Evolutionary conservation across 1,140 invertebrate genomes (phyloP).

Genomic region (Tetragnatha versicolor): DNA sequence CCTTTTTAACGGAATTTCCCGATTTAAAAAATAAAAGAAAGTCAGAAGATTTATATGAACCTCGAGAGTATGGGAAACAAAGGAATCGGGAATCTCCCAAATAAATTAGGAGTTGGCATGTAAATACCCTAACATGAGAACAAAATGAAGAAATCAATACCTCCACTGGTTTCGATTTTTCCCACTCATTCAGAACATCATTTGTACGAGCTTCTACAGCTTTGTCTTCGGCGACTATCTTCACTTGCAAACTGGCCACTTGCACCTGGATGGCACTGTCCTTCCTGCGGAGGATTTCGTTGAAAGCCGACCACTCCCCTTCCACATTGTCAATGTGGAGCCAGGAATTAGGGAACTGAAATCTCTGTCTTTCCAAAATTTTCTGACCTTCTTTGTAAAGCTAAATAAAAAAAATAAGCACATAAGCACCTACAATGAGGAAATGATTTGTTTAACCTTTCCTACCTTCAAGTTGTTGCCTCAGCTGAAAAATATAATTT

Average conservation of each 20-base stretch:
- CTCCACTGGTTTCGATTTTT: slow-evolving; percentile 94
- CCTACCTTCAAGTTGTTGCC: slow-evolving; percentile 89
- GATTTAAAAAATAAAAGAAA: too few relatives aligned
- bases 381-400: slow-evolving; percentile 88
- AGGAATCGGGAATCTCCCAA: too few relatives aligned
- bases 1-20: too few relatives aligned
- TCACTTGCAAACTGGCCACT: slow-evolving; percentile 95
- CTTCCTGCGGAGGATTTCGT: slow-evolving; percentile 98
- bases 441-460: too few relatives aligned
- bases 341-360: slow-evolving; percentile 97
- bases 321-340: slow-evolving; percentile 99
- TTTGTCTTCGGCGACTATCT: slow-evolving; percentile 99
- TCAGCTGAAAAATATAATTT: slow-evolving; percentile 68
- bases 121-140: too few relatives aligned
- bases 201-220: slow-evolving; percentile 92
- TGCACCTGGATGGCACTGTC: slow-evolving; percentile 98
- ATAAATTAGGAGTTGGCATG: too few relatives aligned
- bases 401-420: slow-evolving; percentile 58
- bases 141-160: too few relatives aligned
- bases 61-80: too few relatives aligned
- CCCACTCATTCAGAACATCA: slow-evolving; percentile 95
- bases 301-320: slow-evolving; percentile 99
- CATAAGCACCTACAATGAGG: not conserved
- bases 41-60: too few relatives aligned
- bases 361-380: slow-evolving; percentile 94